Evolutionary conservation across 2,797 vertebrate species (phyloP), one percentile per base, ranked within the genome.

Genomic region (Clarias platycephalus): DNA sequence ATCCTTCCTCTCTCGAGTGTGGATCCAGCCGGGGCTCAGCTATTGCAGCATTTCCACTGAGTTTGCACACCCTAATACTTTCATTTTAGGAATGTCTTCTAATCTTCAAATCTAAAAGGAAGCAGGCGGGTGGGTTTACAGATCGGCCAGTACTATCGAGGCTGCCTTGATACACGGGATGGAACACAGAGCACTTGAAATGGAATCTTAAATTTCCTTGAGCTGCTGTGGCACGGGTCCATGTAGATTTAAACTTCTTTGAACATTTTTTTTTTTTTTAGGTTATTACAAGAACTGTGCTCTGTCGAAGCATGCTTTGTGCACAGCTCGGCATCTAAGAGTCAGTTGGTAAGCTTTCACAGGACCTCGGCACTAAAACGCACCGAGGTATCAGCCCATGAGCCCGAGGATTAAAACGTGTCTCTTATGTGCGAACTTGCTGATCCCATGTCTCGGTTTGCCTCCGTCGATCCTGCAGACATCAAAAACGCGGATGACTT

Each of bases 71-170:
- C 85, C 83, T 91, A 93, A 94, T 93, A 88, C 93, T 88, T 85
- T 87, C 89, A 91, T 91, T 86, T 92, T 91, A 93, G 90, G 85
- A 86, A 88, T 83, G 84, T 74, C 86, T 49, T 93, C 86, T 94
- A 94, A 95, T 94, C 93, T 92, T 92, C 88, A 57, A 83, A 92
- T 90, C 89, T 91, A 87, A 90, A 91, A 93, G 91, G 91, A 91
- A 88, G 90, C 86, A 89, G 55, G 66, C 80, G 68, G 87, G 57
- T 77, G 81, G 79, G 72, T 92, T 89, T 90, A 90, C 86, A 87
- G 90, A 93, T 91, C 85, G 89, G 86, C 83, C 82, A 85, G 84
- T 70, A 80, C 84, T 88, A 86, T 91, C 91, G 87, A 88, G 87
- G 85, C 81, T 89, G 86, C 67, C 71, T 87, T 58, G 31, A 53